A percentile compares a stretch with the other conserved stretches of the same genome.
These are phyloP conservation scores for Fopius arisanus DNA, from an alignment of 1,140 invertebrate species.

Conservation along the genomic window DNA sequence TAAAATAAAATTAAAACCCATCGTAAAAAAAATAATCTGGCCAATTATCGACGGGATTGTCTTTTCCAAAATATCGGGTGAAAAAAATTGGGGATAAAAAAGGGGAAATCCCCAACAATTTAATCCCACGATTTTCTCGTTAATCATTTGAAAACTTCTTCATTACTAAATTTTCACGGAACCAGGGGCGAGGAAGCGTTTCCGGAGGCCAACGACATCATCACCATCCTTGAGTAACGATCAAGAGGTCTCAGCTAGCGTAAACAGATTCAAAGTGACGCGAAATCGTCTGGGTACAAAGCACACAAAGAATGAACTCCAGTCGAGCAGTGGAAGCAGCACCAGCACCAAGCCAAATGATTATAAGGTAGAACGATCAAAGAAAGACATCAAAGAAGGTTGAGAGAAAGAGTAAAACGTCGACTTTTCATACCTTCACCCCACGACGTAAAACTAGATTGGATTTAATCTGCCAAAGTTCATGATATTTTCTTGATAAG, in stretches of 20 bases:
- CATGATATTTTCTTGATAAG: background rate
- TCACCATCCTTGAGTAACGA: conserved; percentile 63
- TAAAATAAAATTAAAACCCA: no score
- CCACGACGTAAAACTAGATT: background rate
- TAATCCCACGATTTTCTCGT: background rate
- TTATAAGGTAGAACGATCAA: conserved; percentile 65
- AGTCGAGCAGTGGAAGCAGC: conserved; percentile 24
- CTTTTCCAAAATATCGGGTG: no score
- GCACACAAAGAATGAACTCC: conserved; percentile 68
- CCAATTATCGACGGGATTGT: no score
- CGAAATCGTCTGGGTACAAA: conserved; percentile 67
- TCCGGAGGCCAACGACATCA: conserved; percentile 64
- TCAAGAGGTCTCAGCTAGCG: conserved; percentile 73
- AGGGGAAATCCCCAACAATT: background rate
- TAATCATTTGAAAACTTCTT: background rate
- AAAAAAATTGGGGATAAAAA: background rate
- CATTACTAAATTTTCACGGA: conserved; percentile 17
- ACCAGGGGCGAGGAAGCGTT: conserved; percentile 65
- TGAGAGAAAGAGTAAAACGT: background rate
- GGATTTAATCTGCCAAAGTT: background rate
- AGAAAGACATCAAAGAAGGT: background rate
- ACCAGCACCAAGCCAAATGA: conserved; percentile 65
- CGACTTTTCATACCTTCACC: background rate
- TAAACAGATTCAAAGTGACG: conserved; percentile 74
- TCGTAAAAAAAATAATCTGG: no score